phyloP scores from a whole-genome alignment of 2,888 invertebrate species.

The Drosophila demipolita region DNA sequence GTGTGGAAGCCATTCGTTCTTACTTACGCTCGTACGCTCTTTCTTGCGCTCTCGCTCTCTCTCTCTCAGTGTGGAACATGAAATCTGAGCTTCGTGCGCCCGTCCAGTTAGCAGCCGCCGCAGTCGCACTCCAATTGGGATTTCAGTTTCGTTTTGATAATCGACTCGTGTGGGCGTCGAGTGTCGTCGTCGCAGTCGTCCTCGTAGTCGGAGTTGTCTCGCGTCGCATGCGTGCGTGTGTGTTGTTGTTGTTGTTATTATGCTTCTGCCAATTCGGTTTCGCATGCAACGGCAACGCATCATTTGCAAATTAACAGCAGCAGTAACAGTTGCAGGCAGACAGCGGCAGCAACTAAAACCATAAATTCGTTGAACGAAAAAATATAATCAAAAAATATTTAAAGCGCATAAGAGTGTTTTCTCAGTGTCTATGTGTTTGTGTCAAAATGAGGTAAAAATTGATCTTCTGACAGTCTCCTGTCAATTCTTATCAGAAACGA shows the following conservation, averaged over 20 bases:
- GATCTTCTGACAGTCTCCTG: conserved; percentile 20
- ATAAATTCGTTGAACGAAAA: conserved; percentile 55
- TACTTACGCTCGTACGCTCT: conserved; percentile 11
- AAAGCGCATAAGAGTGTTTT: conserved; percentile 10
- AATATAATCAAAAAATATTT: conserved; percentile 3
- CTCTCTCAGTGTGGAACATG: conserved; percentile 52
- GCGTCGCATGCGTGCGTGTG: conserved; percentile 50
- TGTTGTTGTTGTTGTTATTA: conserved; percentile 37
- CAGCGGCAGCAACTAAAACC: conserved; percentile 30
- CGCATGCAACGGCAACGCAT: conserved; percentile 46
- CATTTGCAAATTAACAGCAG: conserved; percentile 65
- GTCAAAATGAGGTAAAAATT: conserved; percentile 37
- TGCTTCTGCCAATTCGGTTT: conserved; percentile 36
- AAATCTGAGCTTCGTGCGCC: conserved; percentile 77
- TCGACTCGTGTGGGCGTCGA: conserved; percentile 73
- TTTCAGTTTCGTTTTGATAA: conserved; percentile 68
- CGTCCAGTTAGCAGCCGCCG: conserved; percentile 45
- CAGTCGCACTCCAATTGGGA: conserved; percentile 53
- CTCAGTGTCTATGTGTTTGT: background rate
- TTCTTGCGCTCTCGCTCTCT: background rate
- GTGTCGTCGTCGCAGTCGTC: conserved; percentile 34
- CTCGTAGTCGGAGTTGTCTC: conserved; percentile 43
- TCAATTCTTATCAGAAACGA: conserved; percentile 41
- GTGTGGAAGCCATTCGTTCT: conserved; percentile 56
- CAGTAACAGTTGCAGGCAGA: conserved; percentile 47